Percentiles rank a stretch among this genome's conserved stretches.
Evolutionary conservation across 2,888 invertebrate genomes (phyloP).

Genomic region (Rhingia campestris): DNA sequence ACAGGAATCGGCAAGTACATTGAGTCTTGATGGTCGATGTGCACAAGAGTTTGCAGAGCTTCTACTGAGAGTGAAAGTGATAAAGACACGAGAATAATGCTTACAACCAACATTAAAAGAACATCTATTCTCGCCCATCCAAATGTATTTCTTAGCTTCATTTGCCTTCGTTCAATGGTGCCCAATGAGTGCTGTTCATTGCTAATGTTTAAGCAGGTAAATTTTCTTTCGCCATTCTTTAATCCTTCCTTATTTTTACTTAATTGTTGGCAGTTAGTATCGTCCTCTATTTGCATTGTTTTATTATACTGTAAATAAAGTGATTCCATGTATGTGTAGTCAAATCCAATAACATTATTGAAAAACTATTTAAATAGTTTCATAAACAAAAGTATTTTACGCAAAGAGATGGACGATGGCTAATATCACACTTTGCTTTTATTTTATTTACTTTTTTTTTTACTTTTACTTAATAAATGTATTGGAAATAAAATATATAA

Average conservation of each 20-base stretch:
- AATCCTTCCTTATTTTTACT: background rate
- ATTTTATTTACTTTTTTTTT: no score
- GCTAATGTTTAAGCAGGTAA: slow-evolving; percentile 48
- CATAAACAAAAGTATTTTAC: no score
- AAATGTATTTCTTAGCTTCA: slow-evolving; percentile 91
- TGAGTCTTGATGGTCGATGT: slow-evolving; percentile 88
- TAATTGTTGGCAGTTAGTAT: background rate
- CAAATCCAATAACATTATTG: no score
- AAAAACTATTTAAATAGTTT: no score
- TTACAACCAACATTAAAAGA: slow-evolving; percentile 91
- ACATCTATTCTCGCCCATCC: slow-evolving; percentile 96
- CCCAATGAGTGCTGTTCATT: slow-evolving; percentile 56
- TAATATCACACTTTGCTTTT: no score
- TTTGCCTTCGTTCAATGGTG: slow-evolving; percentile 84
- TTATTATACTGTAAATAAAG: slow-evolving; percentile 52
- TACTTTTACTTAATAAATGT: no score
- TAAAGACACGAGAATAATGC: slow-evolving; percentile 91
- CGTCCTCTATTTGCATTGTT: slow-evolving; percentile 1
- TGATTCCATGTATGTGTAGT: no score
- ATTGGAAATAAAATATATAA: no score
- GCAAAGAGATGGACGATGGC: no score
- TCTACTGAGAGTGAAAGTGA: slow-evolving; percentile 92
- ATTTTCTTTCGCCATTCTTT: slow-evolving; percentile 16
- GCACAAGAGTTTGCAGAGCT: slow-evolving; percentile 90
- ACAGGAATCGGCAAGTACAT: slow-evolving; percentile 90